A percentile compares a stretch with the other conserved stretches of the same genome.
Conservation (phyloP, 2,113 vertebrate genomes). For the Corydoras maculifer region DNA sequence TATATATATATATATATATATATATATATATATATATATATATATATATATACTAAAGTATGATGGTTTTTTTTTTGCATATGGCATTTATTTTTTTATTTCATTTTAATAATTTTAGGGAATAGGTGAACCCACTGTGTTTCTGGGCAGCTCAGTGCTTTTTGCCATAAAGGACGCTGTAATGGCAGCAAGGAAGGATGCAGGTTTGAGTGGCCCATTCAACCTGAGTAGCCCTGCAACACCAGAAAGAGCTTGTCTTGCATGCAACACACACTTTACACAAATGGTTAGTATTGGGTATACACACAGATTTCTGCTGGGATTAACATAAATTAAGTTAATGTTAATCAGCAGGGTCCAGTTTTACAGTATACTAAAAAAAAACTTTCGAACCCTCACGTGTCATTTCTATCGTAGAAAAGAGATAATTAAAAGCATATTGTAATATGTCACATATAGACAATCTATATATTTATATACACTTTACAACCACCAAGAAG, state of each 20-base stretch:
- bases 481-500: no score
- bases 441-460: no score
- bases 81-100: neutral
- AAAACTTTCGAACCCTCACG: no score
- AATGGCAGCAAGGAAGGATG: conserved; percentile 58
- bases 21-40: no score
- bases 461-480: no score
- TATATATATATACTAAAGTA: no score
- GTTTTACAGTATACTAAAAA: no score
- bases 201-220: conserved; percentile 59
- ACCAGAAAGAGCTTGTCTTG: conserved; percentile 64
- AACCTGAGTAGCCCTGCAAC: conserved; percentile 70
- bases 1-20: no score
- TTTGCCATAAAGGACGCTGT: conserved; percentile 75
- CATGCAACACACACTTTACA: conserved; percentile 72
- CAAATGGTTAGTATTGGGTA: conserved; percentile 62
- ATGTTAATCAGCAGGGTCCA: no score
- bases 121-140: conserved; percentile 69
- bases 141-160: conserved; percentile 74
- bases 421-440: no score
- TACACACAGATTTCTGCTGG: neutral
- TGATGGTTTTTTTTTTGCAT: neutral
- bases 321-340: neutral
- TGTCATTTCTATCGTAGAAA: no score
- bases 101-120: conserved; percentile 56